Conservation (phyloP, 1,140 invertebrate species). For the Apis cerana region DNA sequence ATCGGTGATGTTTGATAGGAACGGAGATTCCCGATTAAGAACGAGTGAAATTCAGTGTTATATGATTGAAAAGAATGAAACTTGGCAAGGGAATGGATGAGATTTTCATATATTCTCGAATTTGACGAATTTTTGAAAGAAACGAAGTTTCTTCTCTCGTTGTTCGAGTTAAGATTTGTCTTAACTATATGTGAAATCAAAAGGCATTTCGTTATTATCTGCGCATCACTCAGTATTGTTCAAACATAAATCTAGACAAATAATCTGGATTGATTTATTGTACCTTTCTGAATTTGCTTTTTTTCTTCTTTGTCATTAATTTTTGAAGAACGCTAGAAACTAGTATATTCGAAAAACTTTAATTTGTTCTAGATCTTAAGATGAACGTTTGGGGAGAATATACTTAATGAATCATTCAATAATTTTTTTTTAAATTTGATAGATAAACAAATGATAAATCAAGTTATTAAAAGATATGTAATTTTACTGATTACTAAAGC, state of each 20-base stretch:
- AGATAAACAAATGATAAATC: not conserved
- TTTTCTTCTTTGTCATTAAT: not conserved
- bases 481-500: too few species aligned
- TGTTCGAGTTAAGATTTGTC: too few species aligned
- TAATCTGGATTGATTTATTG: conserved; percentile 27
- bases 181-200: conserved; percentile 1
- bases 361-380: not conserved
- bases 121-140: too few species aligned
- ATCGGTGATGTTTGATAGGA: not conserved
- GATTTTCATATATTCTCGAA: too few species aligned
- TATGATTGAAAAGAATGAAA: not conserved
- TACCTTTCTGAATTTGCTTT: conserved; percentile 3
- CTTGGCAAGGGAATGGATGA: not conserved
- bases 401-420: too few species aligned
- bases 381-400: not conserved
- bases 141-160: too few species aligned
- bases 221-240: not conserved
- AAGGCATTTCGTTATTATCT: not conserved
- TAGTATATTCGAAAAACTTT: too few species aligned
- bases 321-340: not conserved
- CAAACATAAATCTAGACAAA: conserved; percentile 32
- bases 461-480: not conserved
- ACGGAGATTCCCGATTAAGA: not conserved
- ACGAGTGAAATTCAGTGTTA: not conserved
- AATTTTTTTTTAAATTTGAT: not conserved